Evolutionary conservation across 2,888 invertebrate genomes (phyloP).

Genomic region (Meloe dianella): DNA sequence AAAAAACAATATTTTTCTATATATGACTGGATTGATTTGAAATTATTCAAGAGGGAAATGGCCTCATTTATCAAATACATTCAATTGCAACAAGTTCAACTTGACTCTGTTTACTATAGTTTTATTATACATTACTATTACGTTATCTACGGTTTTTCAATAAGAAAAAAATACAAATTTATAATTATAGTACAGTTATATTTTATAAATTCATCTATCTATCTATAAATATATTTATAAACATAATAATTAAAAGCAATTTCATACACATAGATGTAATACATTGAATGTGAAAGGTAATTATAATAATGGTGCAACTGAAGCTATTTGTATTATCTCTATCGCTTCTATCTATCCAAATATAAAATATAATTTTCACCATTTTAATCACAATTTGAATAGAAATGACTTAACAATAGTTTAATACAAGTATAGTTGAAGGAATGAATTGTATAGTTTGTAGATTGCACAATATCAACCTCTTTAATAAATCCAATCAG

Average conservation of each 20-base stretch:
- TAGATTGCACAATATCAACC: slow-evolving; percentile 14
- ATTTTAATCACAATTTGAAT: neutral
- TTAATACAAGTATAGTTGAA: too few relatives aligned
- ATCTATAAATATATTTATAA: neutral
- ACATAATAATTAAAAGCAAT: slow-evolving; percentile 6
- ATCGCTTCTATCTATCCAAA: neutral
- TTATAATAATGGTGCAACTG: neutral
- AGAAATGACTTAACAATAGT: neutral
- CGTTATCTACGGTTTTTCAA: neutral
- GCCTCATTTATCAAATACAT: neutral
- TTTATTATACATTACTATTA: too few relatives aligned
- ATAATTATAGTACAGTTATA: slow-evolving; percentile 4
- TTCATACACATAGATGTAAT: neutral
- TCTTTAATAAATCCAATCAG: slow-evolving; percentile 17
- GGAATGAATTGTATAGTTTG: neutral
- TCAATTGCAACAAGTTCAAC: neutral
- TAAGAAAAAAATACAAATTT: neutral
- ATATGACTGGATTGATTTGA: neutral
- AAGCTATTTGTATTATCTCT: neutral
- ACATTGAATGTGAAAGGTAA: slow-evolving; percentile 4
- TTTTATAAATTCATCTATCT: neutral
- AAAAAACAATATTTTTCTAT: neutral
- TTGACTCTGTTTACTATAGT: neutral
- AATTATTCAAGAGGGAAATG: neutral
- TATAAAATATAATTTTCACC: too few relatives aligned